Evolutionary conservation across 2,797 vertebrate genomes (phyloP).

Genomic region (Liasis olivaceus): DNA sequence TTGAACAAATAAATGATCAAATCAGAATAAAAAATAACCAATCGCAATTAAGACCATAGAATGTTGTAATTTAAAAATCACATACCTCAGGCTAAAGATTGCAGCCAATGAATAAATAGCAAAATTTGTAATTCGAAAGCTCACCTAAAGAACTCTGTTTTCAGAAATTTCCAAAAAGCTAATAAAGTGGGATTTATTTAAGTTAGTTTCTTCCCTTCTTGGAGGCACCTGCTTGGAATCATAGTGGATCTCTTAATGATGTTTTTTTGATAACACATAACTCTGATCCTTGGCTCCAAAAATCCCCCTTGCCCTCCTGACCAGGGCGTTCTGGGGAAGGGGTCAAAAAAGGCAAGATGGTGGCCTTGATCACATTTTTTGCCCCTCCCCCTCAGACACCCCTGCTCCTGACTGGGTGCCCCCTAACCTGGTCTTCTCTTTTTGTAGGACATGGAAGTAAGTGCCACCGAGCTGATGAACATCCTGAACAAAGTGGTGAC

Average conservation of each 20-base stretch:
- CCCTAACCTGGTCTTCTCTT: not conserved
- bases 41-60: too few species aligned
- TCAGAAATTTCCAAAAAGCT: not conserved
- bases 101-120: not conserved
- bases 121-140: not conserved
- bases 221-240: not conserved
- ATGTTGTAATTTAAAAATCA: too few species aligned
- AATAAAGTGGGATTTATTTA: not conserved
- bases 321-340: not conserved
- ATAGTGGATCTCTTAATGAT: not conserved
- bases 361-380: not conserved
- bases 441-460: conserved; percentile 89
- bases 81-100: too few species aligned
- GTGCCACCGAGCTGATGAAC: conserved; percentile 82
- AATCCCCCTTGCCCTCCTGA: not conserved
- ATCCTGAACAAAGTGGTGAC: conserved; percentile 85
- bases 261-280: not conserved
- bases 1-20: too few species aligned
- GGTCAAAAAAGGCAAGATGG: not conserved
- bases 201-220: not conserved
- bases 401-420: not conserved
- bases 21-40: too few species aligned
- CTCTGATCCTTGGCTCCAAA: not conserved
- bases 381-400: not conserved
- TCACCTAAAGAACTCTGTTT: not conserved